Evolutionary conservation across 2,113 vertebrate species (phyloP).

Genomic region (Baryphthengus martii): DNA sequence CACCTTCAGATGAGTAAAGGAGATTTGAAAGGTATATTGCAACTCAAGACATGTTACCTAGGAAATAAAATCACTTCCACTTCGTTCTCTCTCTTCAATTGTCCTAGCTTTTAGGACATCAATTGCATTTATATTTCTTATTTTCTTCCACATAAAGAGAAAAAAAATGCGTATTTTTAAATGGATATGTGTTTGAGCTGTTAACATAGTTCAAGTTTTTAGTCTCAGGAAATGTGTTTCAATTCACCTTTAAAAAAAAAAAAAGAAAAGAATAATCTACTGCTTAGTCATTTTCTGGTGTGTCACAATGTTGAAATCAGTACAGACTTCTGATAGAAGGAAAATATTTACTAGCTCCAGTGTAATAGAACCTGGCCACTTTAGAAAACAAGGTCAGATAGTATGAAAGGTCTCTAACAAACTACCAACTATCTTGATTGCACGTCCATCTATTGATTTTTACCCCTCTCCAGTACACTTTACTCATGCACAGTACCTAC

Average conservation of each 20-base stretch:
- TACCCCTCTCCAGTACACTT: background rate
- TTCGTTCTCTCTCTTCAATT: background rate
- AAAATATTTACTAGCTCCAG: background rate
- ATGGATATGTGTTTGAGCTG: background rate
- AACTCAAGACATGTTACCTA: conserved; percentile 38
- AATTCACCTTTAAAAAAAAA: background rate
- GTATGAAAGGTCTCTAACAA: background rate
- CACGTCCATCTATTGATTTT: background rate
- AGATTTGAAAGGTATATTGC: conserved; percentile 17
- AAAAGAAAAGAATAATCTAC: background rate
- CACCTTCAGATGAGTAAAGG: conserved; percentile 29
- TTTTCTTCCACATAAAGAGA: background rate
- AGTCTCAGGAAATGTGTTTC: background rate
- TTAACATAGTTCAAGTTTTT: background rate
- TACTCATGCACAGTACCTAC: background rate
- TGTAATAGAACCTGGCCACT: background rate
- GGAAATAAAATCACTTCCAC: conserved; percentile 4
- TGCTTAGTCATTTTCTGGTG: background rate
- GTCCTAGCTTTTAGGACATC: background rate
- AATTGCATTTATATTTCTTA: background rate
- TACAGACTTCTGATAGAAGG: background rate
- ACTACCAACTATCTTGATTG: background rate
- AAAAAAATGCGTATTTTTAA: background rate
- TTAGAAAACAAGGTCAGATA: background rate
- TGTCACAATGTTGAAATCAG: background rate